These are phyloP conservation scores for Anaspis maculata DNA, from an alignment of 2,888 invertebrate genomes.

Conservation along the genomic window DNA sequence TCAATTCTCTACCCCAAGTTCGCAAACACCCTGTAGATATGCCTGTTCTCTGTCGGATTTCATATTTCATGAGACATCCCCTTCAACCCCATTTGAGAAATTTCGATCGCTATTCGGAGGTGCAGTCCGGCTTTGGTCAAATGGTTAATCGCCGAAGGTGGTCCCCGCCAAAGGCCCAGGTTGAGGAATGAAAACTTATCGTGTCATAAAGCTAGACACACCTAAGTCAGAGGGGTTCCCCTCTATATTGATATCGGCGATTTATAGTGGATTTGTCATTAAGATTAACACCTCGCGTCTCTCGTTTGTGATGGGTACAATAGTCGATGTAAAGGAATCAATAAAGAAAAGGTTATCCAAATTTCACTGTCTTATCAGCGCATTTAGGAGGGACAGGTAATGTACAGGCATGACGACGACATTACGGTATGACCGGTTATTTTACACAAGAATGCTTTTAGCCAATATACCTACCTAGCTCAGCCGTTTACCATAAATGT, in stretches of 20 bases:
- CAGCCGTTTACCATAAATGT: slow-evolving; percentile 27
- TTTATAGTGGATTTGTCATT: slow-evolving; percentile 14
- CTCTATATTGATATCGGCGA: slow-evolving; percentile 11
- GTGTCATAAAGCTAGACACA: slow-evolving; percentile 11
- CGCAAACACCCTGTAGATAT: too few species aligned
- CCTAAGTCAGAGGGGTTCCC: slow-evolving; percentile 7
- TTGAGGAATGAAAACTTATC: slow-evolving; percentile 14
- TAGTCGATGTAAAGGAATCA: slow-evolving; percentile 28
- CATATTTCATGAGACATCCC: too few species aligned
- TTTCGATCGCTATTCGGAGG: too few species aligned
- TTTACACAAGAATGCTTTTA: slow-evolving; percentile 32
- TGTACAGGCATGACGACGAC: slow-evolving; percentile 26
- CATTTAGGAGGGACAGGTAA: slow-evolving; percentile 28
- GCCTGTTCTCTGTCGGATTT: too few species aligned
- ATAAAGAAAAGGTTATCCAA: slow-evolving; percentile 28
- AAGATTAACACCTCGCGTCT: slow-evolving; percentile 22
- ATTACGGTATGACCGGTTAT: slow-evolving; percentile 22
- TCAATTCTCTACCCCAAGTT: too few species aligned
- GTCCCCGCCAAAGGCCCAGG: too few species aligned
- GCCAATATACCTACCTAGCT: slow-evolving; percentile 30
- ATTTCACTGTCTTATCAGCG: slow-evolving; percentile 29
- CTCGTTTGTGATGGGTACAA: slow-evolving; percentile 21
- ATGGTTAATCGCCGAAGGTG: too few species aligned
- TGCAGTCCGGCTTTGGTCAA: too few species aligned
- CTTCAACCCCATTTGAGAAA: too few species aligned